Conservation (phyloP, 1,140 invertebrate species). For the Drosophila paulistorum region DNA sequence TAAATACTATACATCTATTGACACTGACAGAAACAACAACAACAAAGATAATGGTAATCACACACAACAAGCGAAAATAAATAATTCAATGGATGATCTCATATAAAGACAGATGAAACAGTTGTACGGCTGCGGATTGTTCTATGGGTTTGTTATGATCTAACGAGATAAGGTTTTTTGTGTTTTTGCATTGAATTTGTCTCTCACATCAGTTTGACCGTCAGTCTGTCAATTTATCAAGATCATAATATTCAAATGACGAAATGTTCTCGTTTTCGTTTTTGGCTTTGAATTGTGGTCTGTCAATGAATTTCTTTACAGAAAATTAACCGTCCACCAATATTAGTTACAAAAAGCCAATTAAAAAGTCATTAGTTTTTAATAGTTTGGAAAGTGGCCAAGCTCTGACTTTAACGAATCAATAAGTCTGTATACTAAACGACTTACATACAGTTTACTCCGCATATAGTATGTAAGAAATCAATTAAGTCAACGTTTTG, state of each 20-base stretch:
- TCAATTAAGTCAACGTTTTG: conserved; percentile 21
- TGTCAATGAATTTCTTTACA: not conserved
- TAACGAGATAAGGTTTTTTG: conserved; percentile 25
- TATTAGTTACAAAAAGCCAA: conserved; percentile 9
- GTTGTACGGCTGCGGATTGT: conserved; percentile 29
- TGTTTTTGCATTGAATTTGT: conserved; percentile 23
- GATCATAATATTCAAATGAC: conserved; percentile 7
- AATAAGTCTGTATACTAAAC: conserved; percentile 1
- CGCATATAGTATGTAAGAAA: conserved; percentile 9
- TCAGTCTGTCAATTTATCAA: conserved; percentile 9
- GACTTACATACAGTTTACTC: not conserved
- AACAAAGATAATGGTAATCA: not conserved
- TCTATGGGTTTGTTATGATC: conserved; percentile 23
- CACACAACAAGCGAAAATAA: conserved; percentile 8
- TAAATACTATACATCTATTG: conserved; percentile 20
- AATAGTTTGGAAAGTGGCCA: conserved; percentile 3
- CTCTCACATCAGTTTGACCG: not conserved
- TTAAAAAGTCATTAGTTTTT: conserved; percentile 18
- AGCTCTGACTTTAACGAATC: not conserved
- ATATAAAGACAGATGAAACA: conserved; percentile 4
- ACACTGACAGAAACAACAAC: conserved; percentile 15
- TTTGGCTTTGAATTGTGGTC: conserved; percentile 8
- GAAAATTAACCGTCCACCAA: not conserved
- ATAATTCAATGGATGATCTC: conserved; percentile 29
- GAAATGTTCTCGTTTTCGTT: conserved; percentile 8